phyloP scores from a whole-genome alignment of 1,140 invertebrate species.

The Laupala kohalensis region DNA sequence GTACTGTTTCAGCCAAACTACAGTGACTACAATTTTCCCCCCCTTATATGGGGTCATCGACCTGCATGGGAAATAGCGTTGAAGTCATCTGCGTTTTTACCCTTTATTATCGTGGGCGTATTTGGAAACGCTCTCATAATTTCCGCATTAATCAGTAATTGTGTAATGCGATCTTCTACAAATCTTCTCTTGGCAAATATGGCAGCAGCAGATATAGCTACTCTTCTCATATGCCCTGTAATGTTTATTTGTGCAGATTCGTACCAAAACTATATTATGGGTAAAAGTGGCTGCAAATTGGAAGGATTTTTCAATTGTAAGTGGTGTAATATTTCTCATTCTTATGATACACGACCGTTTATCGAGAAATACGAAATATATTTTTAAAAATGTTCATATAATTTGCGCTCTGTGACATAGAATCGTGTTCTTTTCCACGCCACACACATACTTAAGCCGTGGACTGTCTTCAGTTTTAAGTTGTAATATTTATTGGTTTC shows the following conservation, averaged over 20 bases:
- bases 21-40: slow-evolving; percentile 31
- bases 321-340: too few relatives aligned
- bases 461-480: too few relatives aligned
- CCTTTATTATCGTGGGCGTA: slow-evolving; percentile 50
- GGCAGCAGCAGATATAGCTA: slow-evolving; percentile 60
- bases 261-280: slow-evolving; percentile 61
- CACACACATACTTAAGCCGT: too few relatives aligned
- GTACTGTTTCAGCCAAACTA: slow-evolving; percentile 1
- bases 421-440: too few relatives aligned
- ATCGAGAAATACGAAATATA: too few relatives aligned
- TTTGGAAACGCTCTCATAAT: slow-evolving; percentile 59
- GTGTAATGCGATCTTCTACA: slow-evolving; percentile 55
- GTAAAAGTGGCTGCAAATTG: slow-evolving; percentile 47
- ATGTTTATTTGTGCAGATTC: slow-evolving; percentile 55
- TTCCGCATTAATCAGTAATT: slow-evolving; percentile 48
- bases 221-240: slow-evolving; percentile 57
- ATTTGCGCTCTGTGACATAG: too few relatives aligned
- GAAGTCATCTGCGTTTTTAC: slow-evolving; percentile 42
- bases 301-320: slow-evolving; percentile 55
- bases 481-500: too few relatives aligned
- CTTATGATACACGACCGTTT: too few relatives aligned
- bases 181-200: slow-evolving; percentile 70
- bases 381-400: too few relatives aligned
- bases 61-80: slow-evolving; percentile 41
- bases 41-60: slow-evolving; percentile 43